Evolutionary conservation across 2,113 vertebrate species (phyloP).

Genomic region (Psophia crepitans): DNA sequence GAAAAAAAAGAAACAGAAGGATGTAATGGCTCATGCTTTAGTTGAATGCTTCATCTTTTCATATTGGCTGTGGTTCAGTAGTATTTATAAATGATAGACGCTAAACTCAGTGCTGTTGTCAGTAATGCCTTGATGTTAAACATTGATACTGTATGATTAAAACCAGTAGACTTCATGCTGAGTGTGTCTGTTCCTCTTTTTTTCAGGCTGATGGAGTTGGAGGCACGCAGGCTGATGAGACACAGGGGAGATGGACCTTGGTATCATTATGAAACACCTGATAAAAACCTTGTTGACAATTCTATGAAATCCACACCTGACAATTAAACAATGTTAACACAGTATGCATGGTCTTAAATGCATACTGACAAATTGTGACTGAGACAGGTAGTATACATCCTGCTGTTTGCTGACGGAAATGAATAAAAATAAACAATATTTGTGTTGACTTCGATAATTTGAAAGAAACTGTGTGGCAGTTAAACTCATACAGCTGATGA

Average conservation of each 20-base stretch:
- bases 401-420: slow-evolving; percentile 60
- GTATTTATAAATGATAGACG: not conserved
- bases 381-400: slow-evolving; percentile 62
- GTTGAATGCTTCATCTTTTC: not conserved
- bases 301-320: slow-evolving; percentile 84
- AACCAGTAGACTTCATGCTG: not conserved
- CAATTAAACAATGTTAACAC: slow-evolving; percentile 64
- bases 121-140: not conserved
- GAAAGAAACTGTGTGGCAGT: not conserved
- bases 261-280: slow-evolving; percentile 76
- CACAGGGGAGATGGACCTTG: slow-evolving; percentile 90
- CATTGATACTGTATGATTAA: not conserved
- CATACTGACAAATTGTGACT: not conserved
- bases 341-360: not conserved
- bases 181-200: not conserved
- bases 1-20: not conserved
- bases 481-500: not conserved
- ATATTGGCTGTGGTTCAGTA: not conserved
- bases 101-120: not conserved
- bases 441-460: not conserved
- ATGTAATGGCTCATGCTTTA: not conserved
- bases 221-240: slow-evolving; percentile 85
- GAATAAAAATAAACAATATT: slow-evolving; percentile 35
- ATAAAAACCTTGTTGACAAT: slow-evolving; percentile 81
- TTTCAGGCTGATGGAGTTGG: slow-evolving; percentile 74